These are phyloP conservation scores for Cherax destructor DNA, from an alignment of 1,140 invertebrate genomes.

Conservation along the genomic window DNA sequence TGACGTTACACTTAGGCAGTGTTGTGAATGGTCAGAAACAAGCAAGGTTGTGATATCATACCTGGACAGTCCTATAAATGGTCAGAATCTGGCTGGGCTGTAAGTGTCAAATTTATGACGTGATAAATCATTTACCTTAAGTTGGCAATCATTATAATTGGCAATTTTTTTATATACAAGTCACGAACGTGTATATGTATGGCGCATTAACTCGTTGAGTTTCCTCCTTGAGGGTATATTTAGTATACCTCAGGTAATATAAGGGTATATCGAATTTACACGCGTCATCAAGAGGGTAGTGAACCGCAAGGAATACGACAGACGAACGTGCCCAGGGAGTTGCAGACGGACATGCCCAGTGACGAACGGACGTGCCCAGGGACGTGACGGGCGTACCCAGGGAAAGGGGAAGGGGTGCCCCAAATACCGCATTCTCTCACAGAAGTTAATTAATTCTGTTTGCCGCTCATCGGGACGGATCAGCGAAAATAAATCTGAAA, in stretches of 20 bases:
- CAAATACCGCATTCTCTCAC: background rate
- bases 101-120: slow-evolving; percentile 32
- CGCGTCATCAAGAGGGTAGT: background rate
- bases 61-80: too few relatives aligned
- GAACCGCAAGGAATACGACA: background rate
- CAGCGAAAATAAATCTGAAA: slow-evolving; percentile 40
- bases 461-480: slow-evolving; percentile 22
- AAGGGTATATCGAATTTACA: background rate
- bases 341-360: too few relatives aligned
- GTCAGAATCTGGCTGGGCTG: too few relatives aligned
- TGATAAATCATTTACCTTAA: slow-evolving; percentile 42
- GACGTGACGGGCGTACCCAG: background rate
- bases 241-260: background rate
- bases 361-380: too few relatives aligned
- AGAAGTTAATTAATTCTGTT: slow-evolving; percentile 9
- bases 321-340: background rate
- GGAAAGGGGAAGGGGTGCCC: background rate
- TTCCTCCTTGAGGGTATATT: background rate
- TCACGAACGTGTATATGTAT: slow-evolving; percentile 40
- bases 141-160: slow-evolving; percentile 58
- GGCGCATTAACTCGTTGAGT: slow-evolving; percentile 5
- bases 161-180: slow-evolving; percentile 22
- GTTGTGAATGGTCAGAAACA: too few relatives aligned
- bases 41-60: background rate
- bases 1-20: too few relatives aligned